Evolutionary conservation across 2,888 invertebrate genomes (phyloP).

Genomic region (Tubulanus polymorphus): DNA sequence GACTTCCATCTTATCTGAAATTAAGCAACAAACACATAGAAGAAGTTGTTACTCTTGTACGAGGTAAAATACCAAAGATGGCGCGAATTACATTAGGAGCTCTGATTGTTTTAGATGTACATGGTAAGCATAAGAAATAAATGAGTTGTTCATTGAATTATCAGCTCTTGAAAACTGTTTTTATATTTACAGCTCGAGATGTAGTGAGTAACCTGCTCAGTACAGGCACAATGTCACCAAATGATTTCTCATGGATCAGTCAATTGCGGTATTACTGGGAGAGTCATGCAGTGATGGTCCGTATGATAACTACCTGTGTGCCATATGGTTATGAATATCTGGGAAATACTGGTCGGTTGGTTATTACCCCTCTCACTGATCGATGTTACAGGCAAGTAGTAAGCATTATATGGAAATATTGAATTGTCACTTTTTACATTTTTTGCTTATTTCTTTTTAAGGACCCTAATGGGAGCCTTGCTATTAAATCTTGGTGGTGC

Average conservation of each 20-base stretch:
- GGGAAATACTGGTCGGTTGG: slow-evolving; percentile 50
- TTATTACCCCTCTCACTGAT: slow-evolving; percentile 53
- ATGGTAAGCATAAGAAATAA: slow-evolving; percentile 38
- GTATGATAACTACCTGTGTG: slow-evolving; percentile 52
- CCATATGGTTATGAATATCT: slow-evolving; percentile 53
- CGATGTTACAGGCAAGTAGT: slow-evolving; percentile 48
- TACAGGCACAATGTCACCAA: slow-evolving; percentile 27
- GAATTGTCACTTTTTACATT: not conserved
- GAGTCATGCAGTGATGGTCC: slow-evolving; percentile 45
- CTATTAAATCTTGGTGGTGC: slow-evolving; percentile 51
- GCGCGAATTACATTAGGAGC: slow-evolving; percentile 51
- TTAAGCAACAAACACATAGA: slow-evolving; percentile 50
- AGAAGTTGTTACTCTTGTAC: slow-evolving; percentile 48
- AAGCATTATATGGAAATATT: not conserved
- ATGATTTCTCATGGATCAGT: slow-evolving; percentile 52
- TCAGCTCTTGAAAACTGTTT: not conserved
- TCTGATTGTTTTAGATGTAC: slow-evolving; percentile 53
- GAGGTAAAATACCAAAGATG: slow-evolving; percentile 49
- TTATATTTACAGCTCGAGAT: slow-evolving; percentile 41
- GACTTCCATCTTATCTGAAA: slow-evolving; percentile 38
- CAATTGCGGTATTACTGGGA: slow-evolving; percentile 51
- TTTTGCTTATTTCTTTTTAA: slow-evolving; percentile 13
- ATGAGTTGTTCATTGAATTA: not conserved
- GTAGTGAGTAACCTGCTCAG: slow-evolving; percentile 42
- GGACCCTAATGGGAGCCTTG: slow-evolving; percentile 52